phyloP scores from a whole-genome alignment of 2,113 vertebrate genomes.

The Eclectus roratus region DNA sequence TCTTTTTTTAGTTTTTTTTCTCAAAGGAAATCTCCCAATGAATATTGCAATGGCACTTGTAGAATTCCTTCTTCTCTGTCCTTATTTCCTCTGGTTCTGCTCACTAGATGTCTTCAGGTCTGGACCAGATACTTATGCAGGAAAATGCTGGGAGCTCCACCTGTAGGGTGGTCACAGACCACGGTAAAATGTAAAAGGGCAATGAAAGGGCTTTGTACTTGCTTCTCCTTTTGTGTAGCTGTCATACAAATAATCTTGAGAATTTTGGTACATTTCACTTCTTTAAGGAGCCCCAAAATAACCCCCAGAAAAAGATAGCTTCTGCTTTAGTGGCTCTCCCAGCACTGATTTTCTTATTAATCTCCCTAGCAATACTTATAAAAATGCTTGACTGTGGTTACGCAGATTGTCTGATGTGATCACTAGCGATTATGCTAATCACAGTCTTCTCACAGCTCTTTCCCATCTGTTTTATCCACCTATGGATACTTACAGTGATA shows the following conservation, averaged over 20 bases:
- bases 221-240: neutral
- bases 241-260: neutral
- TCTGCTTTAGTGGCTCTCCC: conserved; percentile 35
- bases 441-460: conserved; percentile 59
- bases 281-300: neutral
- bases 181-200: neutral
- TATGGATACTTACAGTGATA: conserved; percentile 56
- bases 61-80: neutral
- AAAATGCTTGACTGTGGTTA: conserved; percentile 60
- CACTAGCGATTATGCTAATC: conserved; percentile 71
- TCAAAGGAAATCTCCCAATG: neutral
- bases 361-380: conserved; percentile 61
- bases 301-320: neutral
- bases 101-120: neutral
- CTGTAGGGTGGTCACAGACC: neutral
- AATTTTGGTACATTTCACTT: neutral
- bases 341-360: conserved; percentile 49
- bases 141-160: neutral
- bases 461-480: conserved; percentile 69
- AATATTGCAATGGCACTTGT: neutral
- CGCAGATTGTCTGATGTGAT: conserved; percentile 69
- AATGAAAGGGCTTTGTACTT: neutral
- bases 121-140: neutral
- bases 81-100: neutral
- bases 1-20: neutral